Evolutionary conservation across 2,113 vertebrate species (phyloP).

Genomic region (Donacobius atricapilla): DNA sequence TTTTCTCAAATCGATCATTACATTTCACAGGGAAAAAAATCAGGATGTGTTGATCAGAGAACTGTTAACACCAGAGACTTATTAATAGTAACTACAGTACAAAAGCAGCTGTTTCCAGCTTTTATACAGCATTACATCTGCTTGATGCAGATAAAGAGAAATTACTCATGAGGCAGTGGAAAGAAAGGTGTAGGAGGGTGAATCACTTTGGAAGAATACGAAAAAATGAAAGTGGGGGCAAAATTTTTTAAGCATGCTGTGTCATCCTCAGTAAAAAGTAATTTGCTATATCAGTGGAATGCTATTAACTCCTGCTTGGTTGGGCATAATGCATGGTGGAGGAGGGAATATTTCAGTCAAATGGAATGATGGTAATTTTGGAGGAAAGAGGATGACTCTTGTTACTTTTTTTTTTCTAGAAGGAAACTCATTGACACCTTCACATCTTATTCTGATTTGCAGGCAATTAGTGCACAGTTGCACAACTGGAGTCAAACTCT

Average conservation of each 20-base stretch:
- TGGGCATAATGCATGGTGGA: neutral
- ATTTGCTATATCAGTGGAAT: neutral
- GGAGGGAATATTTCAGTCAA: conserved; percentile 8
- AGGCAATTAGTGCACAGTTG: neutral
- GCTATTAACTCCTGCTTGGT: conserved; percentile 17
- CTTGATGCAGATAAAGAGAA: conserved; percentile 28
- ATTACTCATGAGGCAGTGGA: conserved; percentile 45
- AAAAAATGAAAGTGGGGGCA: conserved; percentile 28
- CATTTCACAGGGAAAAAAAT: neutral
- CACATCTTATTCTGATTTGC: neutral
- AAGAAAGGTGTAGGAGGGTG: conserved; percentile 49
- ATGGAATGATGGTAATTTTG: neutral
- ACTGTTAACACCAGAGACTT: neutral
- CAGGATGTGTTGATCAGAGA: neutral
- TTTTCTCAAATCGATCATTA: neutral
- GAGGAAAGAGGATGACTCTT: neutral
- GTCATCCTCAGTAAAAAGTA: conserved; percentile 26
- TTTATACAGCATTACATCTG: neutral
- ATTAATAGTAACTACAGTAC: conserved; percentile 37
- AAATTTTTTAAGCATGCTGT: conserved; percentile 15
- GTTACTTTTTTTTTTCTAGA: neutral
- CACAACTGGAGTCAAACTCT: neutral
- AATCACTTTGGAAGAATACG: conserved; percentile 38
- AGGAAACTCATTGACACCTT: neutral
- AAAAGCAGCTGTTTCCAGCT: conserved; percentile 33